Evolutionary conservation across 2,113 vertebrate genomes (phyloP), one percentile per base, ranked within the genome.

Genomic region (Seriola dumerili): DNA sequence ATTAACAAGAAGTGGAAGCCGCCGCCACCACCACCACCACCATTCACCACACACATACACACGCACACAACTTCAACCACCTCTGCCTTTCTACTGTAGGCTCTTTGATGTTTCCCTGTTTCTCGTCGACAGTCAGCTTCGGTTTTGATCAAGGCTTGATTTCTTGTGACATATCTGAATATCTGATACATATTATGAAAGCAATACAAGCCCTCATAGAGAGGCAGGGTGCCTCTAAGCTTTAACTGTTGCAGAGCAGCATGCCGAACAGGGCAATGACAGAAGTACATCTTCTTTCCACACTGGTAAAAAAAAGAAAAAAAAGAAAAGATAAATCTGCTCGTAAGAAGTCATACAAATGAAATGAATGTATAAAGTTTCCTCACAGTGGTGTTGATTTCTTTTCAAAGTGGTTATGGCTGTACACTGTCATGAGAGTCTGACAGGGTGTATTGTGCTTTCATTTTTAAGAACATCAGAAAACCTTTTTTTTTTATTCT

Each of bases 91-190:
- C 88, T 88, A 90, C 81, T 89, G 77, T 80, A 81, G 48, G 73
- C 76, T 81, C 94, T 94, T 95, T 94, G 94, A 95, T 94, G 92
- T 95, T 90, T 65, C 89, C 76, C 68, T 88, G 84, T 92, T 94
- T 88, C 90, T 93, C 84, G 81, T 74, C 79, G 82, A 91, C 89
- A 93, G 90, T 93, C 91, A 82, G 89, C 89, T 91, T 85, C 72
- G 84, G 89, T 94, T 94, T 94, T 94, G 92, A 94, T 95, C 92
- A 91, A 82, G 90, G 90, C 93, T 90, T 94, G 92, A 95, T 94
- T 92, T 93, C 85, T 81, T 82, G 69, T 87, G 92, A 92, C 93
- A 93, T 84, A 85, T 92, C 88, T 91, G 93, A 94, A 94, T 86
- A 86, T 92, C 87, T 92, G 92, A 94, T 91, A 81, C 88, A 86